Conservation (phyloP, 2,797 vertebrate species). For the Acipenser ruthenus region DNA sequence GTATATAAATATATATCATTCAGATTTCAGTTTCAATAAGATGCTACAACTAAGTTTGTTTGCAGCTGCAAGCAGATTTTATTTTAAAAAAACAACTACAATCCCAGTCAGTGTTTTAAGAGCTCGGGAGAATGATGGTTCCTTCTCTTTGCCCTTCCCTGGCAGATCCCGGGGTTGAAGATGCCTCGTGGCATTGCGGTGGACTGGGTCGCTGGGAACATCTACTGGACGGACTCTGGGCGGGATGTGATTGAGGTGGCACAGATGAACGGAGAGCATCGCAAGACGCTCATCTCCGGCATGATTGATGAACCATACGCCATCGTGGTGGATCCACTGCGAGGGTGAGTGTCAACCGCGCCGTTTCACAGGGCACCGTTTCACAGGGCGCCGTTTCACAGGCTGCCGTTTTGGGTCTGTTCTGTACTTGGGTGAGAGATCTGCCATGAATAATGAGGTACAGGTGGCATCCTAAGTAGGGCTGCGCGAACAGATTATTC, state of each 20-base stretch:
- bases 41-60: too few relatives aligned
- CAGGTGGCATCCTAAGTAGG: neutral
- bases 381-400: neutral
- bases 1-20: too few relatives aligned
- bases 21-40: too few relatives aligned
- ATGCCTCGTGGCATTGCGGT: conserved; percentile 91
- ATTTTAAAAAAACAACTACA: too few relatives aligned
- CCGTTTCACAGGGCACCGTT: too few relatives aligned
- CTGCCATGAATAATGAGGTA: neutral
- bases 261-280: conserved; percentile 77
- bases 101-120: too few relatives aligned
- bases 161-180: conserved; percentile 84
- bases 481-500: too few relatives aligned
- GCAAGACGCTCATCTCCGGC: conserved; percentile 89
- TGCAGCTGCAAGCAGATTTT: too few relatives aligned
- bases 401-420: neutral
- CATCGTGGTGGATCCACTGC: conserved; percentile 86
- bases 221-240: conserved; percentile 95
- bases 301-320: conserved; percentile 95
- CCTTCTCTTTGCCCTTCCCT: neutral
- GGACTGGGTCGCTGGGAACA: conserved; percentile 92
- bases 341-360: conserved; percentile 58
- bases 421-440: neutral
- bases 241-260: conserved; percentile 92
- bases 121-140: too few relatives aligned